phyloP scores from a whole-genome alignment of 2,888 invertebrate genomes.

The Andrena praecox region DNA sequence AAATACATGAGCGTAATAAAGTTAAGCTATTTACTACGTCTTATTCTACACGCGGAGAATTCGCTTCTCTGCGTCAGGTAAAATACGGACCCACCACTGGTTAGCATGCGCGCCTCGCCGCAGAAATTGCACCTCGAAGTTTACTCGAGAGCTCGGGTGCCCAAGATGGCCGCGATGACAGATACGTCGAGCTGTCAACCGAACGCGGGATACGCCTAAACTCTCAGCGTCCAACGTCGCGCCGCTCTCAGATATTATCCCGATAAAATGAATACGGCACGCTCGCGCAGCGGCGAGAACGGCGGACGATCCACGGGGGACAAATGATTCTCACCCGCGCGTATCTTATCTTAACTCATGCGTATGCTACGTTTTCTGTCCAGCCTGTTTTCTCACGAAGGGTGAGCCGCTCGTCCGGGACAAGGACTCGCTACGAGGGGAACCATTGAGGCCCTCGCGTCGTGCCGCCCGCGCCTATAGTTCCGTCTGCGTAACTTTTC shows the following conservation, averaged over 20 bases:
- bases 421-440: slow-evolving; percentile 20
- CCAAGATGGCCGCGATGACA: slow-evolving; percentile 73
- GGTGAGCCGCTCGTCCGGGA: slow-evolving; percentile 21
- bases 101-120: slow-evolving; percentile 47
- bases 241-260: slow-evolving; percentile 7
- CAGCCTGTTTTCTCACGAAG: slow-evolving; percentile 49
- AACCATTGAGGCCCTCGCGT: slow-evolving; percentile 23
- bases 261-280: slow-evolving; percentile 59
- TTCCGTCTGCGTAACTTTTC: slow-evolving; percentile 3
- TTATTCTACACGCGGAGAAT: no score
- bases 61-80: no score
- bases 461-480: slow-evolving; percentile 15
- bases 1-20: no score
- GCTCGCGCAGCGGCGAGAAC: slow-evolving; percentile 50
- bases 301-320: slow-evolving; percentile 54
- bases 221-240: slow-evolving; percentile 44
- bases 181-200: slow-evolving; percentile 76
- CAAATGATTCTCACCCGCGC: slow-evolving; percentile 48
- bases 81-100: no score
- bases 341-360: slow-evolving; percentile 60
- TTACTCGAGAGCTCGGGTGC: slow-evolving; percentile 46
- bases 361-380: slow-evolving; percentile 65
- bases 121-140: slow-evolving; percentile 56
- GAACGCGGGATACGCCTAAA: slow-evolving; percentile 80
- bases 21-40: no score